Evolutionary conservation across 2,797 vertebrate genomes (phyloP), one percentile per base, ranked within the genome.

Genomic region (Benthosema pterotum): DNA sequence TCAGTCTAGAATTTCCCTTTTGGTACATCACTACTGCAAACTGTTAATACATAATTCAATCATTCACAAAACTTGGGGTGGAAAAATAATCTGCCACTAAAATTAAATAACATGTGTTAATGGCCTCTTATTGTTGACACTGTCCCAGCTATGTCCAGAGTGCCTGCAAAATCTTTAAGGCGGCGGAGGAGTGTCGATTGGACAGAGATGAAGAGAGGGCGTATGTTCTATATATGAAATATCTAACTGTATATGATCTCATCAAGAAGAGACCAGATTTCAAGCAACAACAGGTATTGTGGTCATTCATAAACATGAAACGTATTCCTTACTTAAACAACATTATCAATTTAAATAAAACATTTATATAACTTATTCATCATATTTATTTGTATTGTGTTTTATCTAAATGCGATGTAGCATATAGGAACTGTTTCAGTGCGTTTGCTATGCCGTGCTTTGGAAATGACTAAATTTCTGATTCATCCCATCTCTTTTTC

Each of bases 161-260:
- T 74, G 97, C 98, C 64, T 93, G 94, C 85, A 99, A 97, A 91
- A 94, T 99, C 80, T 98, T 99, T 83, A 98, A 97, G 89, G 90
- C 94, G 15, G 98, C 98, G 0, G 98, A 99, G 78, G 96, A 98
- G 85, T 93, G 93, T 86, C 94, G 97, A 17, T 83, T 99, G 81
- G 96, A 98, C 56, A 85, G 95, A 82, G 98, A 99, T 82, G 98
- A 99, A 89, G 98, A 99, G 88, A 98, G 88, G 71, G 95, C 97
- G 22, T 99, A 99, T 55, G 96, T 99, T 19, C 79, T 99, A 0
- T 99, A 99, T 65, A 99, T 99, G 98, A 99, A 98, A 87, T 99
- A 95, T 59, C 90, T 97, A 78, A 88, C 95, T 50, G 95, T 99
- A 15, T 96, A 97, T 90, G 93, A 97, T 71, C 92, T 97, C 56